phyloP scores from a whole-genome alignment of 1,140 invertebrate species.

The Heliconius congener region DNA sequence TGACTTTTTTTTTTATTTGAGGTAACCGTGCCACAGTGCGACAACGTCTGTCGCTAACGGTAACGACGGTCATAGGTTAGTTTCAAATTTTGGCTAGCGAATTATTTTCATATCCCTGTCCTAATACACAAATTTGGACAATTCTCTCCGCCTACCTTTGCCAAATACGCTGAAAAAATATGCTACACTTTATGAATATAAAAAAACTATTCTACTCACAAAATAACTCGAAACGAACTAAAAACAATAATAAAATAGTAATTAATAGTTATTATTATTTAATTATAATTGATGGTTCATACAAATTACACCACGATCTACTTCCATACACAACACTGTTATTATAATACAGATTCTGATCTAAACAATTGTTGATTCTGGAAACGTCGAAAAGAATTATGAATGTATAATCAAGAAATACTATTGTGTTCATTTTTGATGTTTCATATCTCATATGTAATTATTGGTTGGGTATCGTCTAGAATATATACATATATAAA shows the following conservation, averaged over 20 bases:
- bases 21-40: too few relatives aligned
- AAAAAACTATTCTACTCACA: too few relatives aligned
- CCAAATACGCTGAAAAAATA: too few relatives aligned
- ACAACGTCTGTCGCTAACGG: too few relatives aligned
- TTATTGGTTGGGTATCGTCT: conserved; percentile 41
- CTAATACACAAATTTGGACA: too few relatives aligned
- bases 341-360: conserved; percentile 66
- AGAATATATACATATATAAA: conserved; percentile 17
- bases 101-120: too few relatives aligned
- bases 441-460: conserved; percentile 42
- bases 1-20: too few relatives aligned
- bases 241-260: conserved; percentile 58
- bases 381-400: conserved; percentile 66
- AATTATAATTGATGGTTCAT: conserved; percentile 69
- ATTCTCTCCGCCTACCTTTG: too few relatives aligned
- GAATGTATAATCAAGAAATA: conserved; percentile 63
- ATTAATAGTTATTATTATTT: conserved; percentile 70
- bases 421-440: conserved; percentile 52
- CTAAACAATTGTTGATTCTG: conserved; percentile 71
- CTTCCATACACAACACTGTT: conserved; percentile 64
- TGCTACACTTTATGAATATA: too few relatives aligned
- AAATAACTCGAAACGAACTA: conserved; percentile 38
- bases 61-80: too few relatives aligned
- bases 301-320: conserved; percentile 59
- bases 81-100: too few relatives aligned